Evolutionary conservation across 2,797 vertebrate species (phyloP), one percentile per base, ranked within the genome.

Genomic region (Pteronotus mesoamericanus): DNA sequence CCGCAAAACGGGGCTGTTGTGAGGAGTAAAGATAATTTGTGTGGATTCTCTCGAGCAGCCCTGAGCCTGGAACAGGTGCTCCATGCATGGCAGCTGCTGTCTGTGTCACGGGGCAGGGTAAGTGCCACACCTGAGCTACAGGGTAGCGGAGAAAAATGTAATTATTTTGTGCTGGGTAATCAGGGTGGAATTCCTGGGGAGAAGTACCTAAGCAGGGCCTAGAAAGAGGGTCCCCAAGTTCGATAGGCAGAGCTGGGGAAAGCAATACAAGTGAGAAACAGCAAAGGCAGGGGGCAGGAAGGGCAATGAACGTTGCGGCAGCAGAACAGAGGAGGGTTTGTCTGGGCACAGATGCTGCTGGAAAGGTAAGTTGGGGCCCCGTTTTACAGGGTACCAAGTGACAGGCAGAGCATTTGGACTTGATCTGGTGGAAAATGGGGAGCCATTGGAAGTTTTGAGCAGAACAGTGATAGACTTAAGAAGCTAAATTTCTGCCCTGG

Each of bases 51-150:
- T 66, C 5, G 15, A 46, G 59, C 6, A 24, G 42, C 1, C 26
- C 34, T 18, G 53, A 77, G 37, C 46, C 57, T 21, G 34, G 0
- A 18, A 29, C 66, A 29, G 44, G 34, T n/a, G 10, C n/a, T 78
- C 9, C 14, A 1, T 1, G 5, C 0, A 1, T 3, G 18, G 32
- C 24, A 22, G n/a, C 39, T 89, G 39, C 10, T 6, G 1, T 59
- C 32, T 61, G 44, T 6, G 39, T 19, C 42, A 7, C 0, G 0
- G 66, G 37, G 10, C 12, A 15, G 42, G 2, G 0, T 32, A 55
- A 80, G 34, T 15, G 64, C 18, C 12, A 1, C 26, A 9, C 15
- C 0, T 0, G 53, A 78, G 61, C 42, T 16, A 29, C 7, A 79
- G 24, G 44, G 48, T 1, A 39, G 61, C 42, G 79, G 77, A 61